phyloP scores from a whole-genome alignment of 2,113 vertebrate species.

The Dipodomys stephensi region DNA sequence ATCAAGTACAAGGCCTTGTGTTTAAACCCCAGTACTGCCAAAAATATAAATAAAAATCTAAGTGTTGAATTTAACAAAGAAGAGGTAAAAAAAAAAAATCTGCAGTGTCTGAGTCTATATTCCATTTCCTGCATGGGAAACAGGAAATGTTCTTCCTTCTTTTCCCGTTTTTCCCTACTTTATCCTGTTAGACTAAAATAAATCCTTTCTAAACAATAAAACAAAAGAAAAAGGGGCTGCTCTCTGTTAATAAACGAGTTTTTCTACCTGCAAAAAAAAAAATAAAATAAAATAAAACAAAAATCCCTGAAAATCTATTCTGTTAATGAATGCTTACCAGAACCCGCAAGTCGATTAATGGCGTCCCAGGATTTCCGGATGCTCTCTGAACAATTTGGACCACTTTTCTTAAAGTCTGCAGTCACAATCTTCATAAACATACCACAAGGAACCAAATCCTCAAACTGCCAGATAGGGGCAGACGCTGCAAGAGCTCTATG shows the following conservation, averaged over 20 bases:
- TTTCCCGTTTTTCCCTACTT: no score
- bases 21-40: no score
- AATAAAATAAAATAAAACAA: no score
- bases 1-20: no score
- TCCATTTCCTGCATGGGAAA: no score
- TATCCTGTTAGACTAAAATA: no score
- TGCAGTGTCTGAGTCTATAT: no score
- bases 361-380: constrained; percentile 94
- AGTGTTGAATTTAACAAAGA: constrained; percentile 34
- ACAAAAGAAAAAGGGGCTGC: no score
- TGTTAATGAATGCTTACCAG: constrained; percentile 85
- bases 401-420: constrained; percentile 91
- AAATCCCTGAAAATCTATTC: not conserved
- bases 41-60: not conserved
- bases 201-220: no score
- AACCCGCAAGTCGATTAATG: constrained; percentile 89
- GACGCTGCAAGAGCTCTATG: constrained; percentile 95
- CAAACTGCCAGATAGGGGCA: constrained; percentile 97
- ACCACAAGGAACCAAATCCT: constrained; percentile 92
- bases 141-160: no score
- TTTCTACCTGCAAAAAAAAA: no score
- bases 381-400: constrained; percentile 90
- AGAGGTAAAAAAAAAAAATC: not conserved
- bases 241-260: no score
- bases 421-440: constrained; percentile 93